These are phyloP conservation scores for Ornithoptera priamus DNA, from an alignment of 2,888 invertebrate genomes.

Conservation along the genomic window DNA sequence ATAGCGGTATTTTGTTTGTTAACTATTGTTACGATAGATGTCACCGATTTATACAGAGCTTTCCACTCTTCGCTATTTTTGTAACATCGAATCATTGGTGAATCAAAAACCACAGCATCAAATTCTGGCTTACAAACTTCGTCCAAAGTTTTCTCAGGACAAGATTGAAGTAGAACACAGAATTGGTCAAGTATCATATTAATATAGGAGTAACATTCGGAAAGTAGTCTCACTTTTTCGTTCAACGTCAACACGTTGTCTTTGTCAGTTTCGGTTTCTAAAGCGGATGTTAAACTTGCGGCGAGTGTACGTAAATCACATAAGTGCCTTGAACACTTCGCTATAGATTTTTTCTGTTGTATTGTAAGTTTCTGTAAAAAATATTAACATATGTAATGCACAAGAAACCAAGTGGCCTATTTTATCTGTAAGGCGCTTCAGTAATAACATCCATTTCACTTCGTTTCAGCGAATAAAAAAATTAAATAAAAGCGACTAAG, in stretches of 20 bases:
- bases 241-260: slow-evolving; percentile 57
- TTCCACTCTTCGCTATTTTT: slow-evolving; percentile 67
- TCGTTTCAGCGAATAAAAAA: too few species aligned
- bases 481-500: too few species aligned
- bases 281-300: slow-evolving; percentile 57
- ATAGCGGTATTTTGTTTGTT: slow-evolving; percentile 64
- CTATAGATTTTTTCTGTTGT: slow-evolving; percentile 82
- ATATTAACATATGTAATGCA: slow-evolving; percentile 2
- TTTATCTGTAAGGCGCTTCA: neutral
- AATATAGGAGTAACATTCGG: slow-evolving; percentile 71
- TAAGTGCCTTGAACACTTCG: slow-evolving; percentile 78
- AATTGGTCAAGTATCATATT: slow-evolving; percentile 84
- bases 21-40: slow-evolving; percentile 50
- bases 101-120: slow-evolving; percentile 59
- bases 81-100: slow-evolving; percentile 61
- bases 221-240: slow-evolving; percentile 62
- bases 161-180: slow-evolving; percentile 81
- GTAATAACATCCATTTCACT: too few species aligned
- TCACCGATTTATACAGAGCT: slow-evolving; percentile 54
- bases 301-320: slow-evolving; percentile 78
- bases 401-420: slow-evolving; percentile 10
- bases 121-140: slow-evolving; percentile 57
- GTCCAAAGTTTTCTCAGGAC: slow-evolving; percentile 53
- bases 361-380: slow-evolving; percentile 81
- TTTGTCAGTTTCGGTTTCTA: slow-evolving; percentile 52